Base-by-base conservation (phyloP, 2,888 invertebrate species). In the Lathronympha strigana region DNA sequence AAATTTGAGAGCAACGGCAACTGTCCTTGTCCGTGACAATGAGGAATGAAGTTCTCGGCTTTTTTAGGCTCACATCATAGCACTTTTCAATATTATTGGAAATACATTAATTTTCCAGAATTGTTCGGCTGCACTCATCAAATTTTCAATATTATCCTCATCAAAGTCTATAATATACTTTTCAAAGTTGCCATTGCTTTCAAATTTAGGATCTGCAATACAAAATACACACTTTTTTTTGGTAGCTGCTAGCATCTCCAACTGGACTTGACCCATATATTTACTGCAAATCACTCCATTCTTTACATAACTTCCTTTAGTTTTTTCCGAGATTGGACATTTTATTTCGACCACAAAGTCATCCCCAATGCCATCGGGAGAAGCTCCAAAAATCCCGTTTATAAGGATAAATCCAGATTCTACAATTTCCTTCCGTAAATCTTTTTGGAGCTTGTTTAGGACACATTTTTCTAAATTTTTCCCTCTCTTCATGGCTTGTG, bases 161-260 rank as follows among this genome's bases (percentile, higher is more conserved):
- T 51, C 51, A 53, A 19, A 45, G 11, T 45, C 11, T 6, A 45
- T 21, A 11, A 21, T 45, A 21, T 21, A 2, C 13, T 1, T 45
- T 21, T 45, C 45, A 1, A 45, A 21, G 1, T 11, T 45, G 2
- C 21, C 11, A 11, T 45, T 45, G 9, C 5, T 45, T 45, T 45
- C 45, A 45, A 53, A 53, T 19, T 53, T 53, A 11, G 38, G 53
- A 21, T 54, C 53, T 6, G 53, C 38, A 8, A 54, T 13, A 54
- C 53, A 54, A n/a, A 54, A 54, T 23, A 36, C n/a, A 54, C 53
- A 38, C n/a, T 45, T 36, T 6, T 36, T n/a, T 54, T 54, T 54
- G 1, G 13, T 38, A 2, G 53, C 15, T 13, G 53, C 53, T 3
- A 54, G 9, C 38, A 54, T 54, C n/a, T 38, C 53, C 8, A 54